Conservation (phyloP, 2,888 invertebrate species). For the Sipha maydis region DNA sequence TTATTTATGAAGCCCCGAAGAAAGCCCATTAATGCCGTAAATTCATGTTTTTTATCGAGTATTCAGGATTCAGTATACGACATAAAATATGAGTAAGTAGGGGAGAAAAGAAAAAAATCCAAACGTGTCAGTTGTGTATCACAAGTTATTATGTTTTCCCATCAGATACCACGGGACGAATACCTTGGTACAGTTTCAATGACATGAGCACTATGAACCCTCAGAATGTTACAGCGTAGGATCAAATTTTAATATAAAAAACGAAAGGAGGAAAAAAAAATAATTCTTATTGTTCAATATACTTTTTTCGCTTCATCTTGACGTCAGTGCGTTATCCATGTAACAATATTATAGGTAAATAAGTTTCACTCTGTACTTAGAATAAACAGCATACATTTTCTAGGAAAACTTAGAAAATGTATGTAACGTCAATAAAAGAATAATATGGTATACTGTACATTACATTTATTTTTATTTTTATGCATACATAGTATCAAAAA, state of each 20-base stretch:
- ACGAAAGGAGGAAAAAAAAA: not conserved
- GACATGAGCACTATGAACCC: conserved; percentile 19
- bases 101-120: not conserved
- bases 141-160: conserved; percentile 45
- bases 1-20: not conserved
- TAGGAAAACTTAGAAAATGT: not conserved
- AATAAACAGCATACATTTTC: not conserved
- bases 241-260: conserved; percentile 28
- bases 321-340: not conserved
- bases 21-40: not conserved
- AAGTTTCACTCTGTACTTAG: not conserved
- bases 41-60: not conserved
- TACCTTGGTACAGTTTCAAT: not conserved
- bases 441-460: not conserved
- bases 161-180: not conserved
- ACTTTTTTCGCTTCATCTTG: conserved; percentile 4
- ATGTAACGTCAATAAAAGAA: not conserved
- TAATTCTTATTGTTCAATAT: conserved; percentile 6
- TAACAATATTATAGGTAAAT: conserved; percentile 36
- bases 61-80: not conserved
- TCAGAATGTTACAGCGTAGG: not conserved
- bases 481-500: not conserved
- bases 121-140: conserved; percentile 14
- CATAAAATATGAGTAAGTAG: not conserved
- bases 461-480: not conserved